Base-by-base conservation (phyloP, 2,797 vertebrate species). In the Phataginus tricuspis region DNA sequence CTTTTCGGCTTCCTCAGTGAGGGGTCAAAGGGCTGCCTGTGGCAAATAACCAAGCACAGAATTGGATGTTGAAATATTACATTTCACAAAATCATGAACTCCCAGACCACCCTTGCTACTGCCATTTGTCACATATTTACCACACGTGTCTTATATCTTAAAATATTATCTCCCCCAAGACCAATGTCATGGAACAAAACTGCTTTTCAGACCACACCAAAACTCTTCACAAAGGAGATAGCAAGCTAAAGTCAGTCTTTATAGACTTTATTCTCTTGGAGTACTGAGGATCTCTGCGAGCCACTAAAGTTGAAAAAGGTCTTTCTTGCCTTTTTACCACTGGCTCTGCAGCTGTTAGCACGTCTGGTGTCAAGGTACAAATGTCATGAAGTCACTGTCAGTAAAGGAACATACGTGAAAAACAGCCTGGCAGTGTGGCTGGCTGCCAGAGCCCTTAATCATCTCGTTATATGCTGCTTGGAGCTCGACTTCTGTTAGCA, bases 1-100 rank as follows among this genome's bases (percentile, higher is more conserved):
- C 55, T 75, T 94, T 29, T 74, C 94, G 92, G 27, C 16, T 94
- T 39, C 69, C 95, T 96, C 63, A 92, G 37, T 34, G n/a, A 51
- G 15, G 0, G 15, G 86, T 86, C 87, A 97, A 53, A 93, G 18
- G 31, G 49, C 42, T 92, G 25, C 29, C 39, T 64, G 71, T 71
- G 55, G 66, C 80, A 79, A 97, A 77, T 42, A 90, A 55, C 13
- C 1, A 1, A 96, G 21, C 39, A 3, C 3, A 74, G 21, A n/a
- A 74, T 0, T 0, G 11, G 80, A 79, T 78, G 91, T 10, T 78
- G 95, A 92, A 83, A 59, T 83, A 90, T 95, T 97, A 97, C 94
- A 95, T 88, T 96, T 94, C 49, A 86, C 27, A 88, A 82, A 96
- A 82, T 39, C 69, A 71, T 34, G 94, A 96, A 72, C 90, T 97